phyloP scores from a whole-genome alignment of 2,888 invertebrate genomes.

The Leptinotarsa haldemani region DNA sequence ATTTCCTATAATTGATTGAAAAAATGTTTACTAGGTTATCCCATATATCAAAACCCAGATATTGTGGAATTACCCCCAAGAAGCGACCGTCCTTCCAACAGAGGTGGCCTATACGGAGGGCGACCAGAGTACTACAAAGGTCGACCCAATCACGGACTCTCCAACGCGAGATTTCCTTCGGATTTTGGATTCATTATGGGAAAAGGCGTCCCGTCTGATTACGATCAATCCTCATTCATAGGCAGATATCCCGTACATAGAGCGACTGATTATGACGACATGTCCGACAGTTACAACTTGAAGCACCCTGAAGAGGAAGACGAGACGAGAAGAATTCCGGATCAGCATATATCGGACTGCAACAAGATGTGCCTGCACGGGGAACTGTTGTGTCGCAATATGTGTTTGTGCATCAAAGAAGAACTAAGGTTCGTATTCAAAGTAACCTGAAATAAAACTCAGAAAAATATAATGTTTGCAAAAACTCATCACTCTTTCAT shows the following conservation, averaged over 20 bases:
- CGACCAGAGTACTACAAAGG: conserved; percentile 59
- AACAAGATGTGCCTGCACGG: conserved; percentile 63
- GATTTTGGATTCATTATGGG: conserved; percentile 56
- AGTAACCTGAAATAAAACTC: too few relatives aligned
- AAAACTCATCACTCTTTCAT: neutral
- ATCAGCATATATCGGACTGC: conserved; percentile 58
- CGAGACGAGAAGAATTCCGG: conserved; percentile 31
- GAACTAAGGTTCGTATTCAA: conserved; percentile 54
- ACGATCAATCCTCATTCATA: conserved; percentile 23
- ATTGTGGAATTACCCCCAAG: conserved; percentile 34
- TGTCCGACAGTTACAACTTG: conserved; percentile 35
- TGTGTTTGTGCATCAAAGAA: conserved; percentile 75
- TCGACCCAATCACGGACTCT: conserved; percentile 50
- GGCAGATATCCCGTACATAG: conserved; percentile 41
- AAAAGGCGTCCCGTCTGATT: conserved; percentile 49
- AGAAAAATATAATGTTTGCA: neutral
- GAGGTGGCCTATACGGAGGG: conserved; percentile 54
- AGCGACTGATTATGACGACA: conserved; percentile 43
- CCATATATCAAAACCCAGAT: conserved; percentile 41
- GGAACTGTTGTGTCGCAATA: conserved; percentile 70
- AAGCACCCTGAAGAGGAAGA: conserved; percentile 48
- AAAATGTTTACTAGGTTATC: conserved; percentile 38
- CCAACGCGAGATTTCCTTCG: conserved; percentile 50
- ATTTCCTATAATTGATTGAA: neutral
- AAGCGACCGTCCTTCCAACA: conserved; percentile 40